Evolutionary conservation across 2,797 vertebrate genomes (phyloP), one percentile per base, ranked within the genome.

Genomic region (Chelmon rostratus): DNA sequence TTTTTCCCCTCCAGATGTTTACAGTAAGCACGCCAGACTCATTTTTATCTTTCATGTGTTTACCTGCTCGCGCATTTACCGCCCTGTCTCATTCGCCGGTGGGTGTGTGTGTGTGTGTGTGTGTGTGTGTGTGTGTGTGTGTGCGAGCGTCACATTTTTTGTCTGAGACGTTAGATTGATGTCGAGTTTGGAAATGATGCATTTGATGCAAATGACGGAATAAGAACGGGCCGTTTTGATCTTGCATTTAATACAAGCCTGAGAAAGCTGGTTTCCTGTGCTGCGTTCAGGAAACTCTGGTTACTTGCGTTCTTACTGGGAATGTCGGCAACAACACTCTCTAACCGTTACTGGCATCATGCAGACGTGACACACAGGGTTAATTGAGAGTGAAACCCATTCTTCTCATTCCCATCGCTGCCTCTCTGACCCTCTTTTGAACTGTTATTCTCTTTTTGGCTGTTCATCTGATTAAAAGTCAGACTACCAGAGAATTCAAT

Each of bases 1-100:
- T 47, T 66, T 58, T 71, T 64, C 46, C 40, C 58, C 61, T 71
- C 31, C 25, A 56, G 82, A 81, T 86, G 72, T 79, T 76, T 69
- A 50, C 47, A 58, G 11, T 74, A 47, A 50, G 47, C 12, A 50
- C 8, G 46, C 40, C 37, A 65, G 44, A 68, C 56, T 84, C 67
- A 52, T 77, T 16, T 8, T 53, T 67, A 66, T 67, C 38, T 75
- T 49, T 76, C 63, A 68, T 61, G 40, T 77, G 37, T 79, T 78
- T 81, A 78, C 68, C 63, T 82, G 42, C 67, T 54, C 18, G 25
- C 21, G 33, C 19, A 9, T 71, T 73, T 44, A 28, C 56, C 54
- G 40, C 15, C 72, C 44, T 67, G 57, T 46, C 16, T 66, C 81
- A 47, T 58, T 47, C 58, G 25, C 38, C n/a, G 1, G 28, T 56